These are phyloP conservation scores for Notoglanidium macrostoma DNA, from an alignment of 2,797 vertebrate species.

Conservation along the genomic window DNA sequence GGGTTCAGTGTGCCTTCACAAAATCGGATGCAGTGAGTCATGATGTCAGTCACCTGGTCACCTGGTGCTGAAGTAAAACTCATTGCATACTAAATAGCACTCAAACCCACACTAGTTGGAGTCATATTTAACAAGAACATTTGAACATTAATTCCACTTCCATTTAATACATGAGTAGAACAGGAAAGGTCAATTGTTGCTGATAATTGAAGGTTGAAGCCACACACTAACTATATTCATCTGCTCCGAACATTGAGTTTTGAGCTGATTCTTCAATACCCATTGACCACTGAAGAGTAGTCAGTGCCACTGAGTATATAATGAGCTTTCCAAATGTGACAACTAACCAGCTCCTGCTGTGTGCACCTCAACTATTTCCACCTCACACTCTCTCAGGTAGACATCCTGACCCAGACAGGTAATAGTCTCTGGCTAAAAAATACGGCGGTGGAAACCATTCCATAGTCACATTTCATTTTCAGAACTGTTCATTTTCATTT, in stretches of 20 bases:
- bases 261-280: not conserved
- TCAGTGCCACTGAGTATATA: constrained; percentile 1
- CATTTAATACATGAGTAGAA: not conserved
- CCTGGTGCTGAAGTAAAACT: not conserved
- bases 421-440: constrained; percentile 9
- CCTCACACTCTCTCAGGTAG: constrained; percentile 5
- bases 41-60: constrained; percentile 7
- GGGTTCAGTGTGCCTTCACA: not conserved
- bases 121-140: not conserved
- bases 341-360: not conserved
- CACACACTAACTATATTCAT: not conserved
- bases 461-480: not conserved
- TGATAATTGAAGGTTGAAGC: constrained; percentile 5
- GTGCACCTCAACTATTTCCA: not conserved
- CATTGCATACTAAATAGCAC: not conserved
- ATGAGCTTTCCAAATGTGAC: constrained; percentile 19
- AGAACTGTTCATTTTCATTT: not conserved
- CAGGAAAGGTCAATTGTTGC: not conserved
- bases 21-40: not conserved
- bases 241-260: not conserved
- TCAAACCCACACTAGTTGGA: constrained; percentile 3
- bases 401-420: constrained; percentile 35
- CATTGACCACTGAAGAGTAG: not conserved
- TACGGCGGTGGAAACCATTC: not conserved
- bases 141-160: not conserved